Percentiles rank a stretch among this genome's conserved stretches.
Evolutionary conservation across 23 tunicate genomes (phyloP).

Genomic region (Phallusia fumigata): DNA sequence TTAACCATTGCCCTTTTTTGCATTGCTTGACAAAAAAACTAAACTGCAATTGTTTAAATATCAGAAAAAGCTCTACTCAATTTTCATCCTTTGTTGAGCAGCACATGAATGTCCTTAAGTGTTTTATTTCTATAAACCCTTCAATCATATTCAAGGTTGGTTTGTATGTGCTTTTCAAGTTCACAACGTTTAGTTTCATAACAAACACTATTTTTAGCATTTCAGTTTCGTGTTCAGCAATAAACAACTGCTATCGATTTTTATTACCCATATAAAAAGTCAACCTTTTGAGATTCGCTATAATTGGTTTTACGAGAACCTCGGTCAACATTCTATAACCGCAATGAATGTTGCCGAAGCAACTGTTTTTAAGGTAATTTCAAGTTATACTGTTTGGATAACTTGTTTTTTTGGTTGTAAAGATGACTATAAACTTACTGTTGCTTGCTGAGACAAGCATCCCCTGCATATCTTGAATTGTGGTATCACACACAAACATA

Average conservation of each 20-base stretch:
- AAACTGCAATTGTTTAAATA: too few relatives aligned
- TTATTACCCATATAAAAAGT: slow-evolving; percentile 38
- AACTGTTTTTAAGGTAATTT: slow-evolving; percentile 2
- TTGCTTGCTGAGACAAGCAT: too few relatives aligned
- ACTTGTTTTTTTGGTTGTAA: too few relatives aligned
- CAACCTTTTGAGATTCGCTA: slow-evolving; percentile 68
- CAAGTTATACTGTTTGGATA: too few relatives aligned
- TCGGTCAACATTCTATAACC: not conserved
- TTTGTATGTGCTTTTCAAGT: not conserved
- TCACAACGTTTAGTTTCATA: not conserved
- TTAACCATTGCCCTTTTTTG: too few relatives aligned
- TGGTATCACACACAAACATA: too few relatives aligned
- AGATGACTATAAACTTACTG: not conserved
- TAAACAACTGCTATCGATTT: slow-evolving; percentile 42
- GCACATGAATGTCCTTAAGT: slow-evolving; percentile 27
- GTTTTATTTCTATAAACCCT: slow-evolving; percentile 24
- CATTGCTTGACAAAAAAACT: too few relatives aligned
- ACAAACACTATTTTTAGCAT: slow-evolving; percentile 39
- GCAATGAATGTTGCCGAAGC: not conserved
- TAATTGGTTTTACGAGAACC: slow-evolving; percentile 89
- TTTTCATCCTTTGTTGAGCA: slow-evolving; percentile 26
- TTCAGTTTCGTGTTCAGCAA: slow-evolving; percentile 67
- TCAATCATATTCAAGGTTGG: slow-evolving; percentile 42
- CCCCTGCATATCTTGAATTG: too few relatives aligned
- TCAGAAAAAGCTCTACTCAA: too few relatives aligned